phyloP scores from a whole-genome alignment of 2,113 vertebrate genomes.

The Callocephalon fimbriatum region DNA sequence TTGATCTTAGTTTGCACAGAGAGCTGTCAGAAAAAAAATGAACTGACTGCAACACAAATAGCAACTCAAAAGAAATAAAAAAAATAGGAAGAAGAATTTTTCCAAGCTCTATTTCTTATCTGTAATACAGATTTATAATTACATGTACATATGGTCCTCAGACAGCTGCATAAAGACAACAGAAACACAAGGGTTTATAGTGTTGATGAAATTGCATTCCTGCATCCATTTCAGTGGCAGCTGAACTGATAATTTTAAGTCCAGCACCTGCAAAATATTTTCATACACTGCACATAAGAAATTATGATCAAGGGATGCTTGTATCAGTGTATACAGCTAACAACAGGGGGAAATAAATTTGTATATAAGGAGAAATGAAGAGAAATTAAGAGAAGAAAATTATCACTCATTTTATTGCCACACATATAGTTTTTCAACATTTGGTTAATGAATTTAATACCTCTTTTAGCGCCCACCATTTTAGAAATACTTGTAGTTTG shows the following conservation, averaged over 20 bases:
- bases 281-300: not conserved
- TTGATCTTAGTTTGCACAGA: not conserved
- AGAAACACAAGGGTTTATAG: not conserved
- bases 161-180: not conserved
- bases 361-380: not conserved
- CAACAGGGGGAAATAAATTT: not conserved
- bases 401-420: not conserved
- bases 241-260: conserved; percentile 43
- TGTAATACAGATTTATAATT: not conserved
- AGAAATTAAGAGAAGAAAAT: not conserved
- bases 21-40: not conserved
- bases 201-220: not conserved
- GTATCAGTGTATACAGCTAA: not conserved
- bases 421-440: not conserved
- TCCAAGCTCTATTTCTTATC: conserved; percentile 8
- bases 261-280: conserved; percentile 24
- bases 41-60: conserved; percentile 18
- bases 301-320: not conserved
- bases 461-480: not conserved
- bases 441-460: not conserved
- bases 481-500: not conserved
- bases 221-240: conserved; percentile 18
- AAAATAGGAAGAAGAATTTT: not conserved
- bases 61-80: not conserved
- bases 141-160: not conserved